Evolutionary conservation across 2,113 vertebrate genomes (phyloP).

Genomic region (Laterallus jamaicensis): DNA sequence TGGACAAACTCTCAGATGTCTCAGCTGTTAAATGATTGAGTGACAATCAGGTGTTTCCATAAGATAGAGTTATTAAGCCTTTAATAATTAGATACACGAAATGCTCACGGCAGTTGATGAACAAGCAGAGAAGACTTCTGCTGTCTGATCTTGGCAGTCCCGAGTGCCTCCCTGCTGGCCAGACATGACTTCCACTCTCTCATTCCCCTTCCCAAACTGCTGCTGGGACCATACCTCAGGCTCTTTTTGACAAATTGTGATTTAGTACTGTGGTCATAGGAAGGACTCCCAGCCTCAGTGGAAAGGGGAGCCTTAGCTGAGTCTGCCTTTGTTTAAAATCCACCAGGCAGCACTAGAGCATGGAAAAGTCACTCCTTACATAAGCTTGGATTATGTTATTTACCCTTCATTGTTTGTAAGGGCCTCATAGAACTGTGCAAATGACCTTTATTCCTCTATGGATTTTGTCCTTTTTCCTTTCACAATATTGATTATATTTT

Average conservation of each 20-base stretch:
- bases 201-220: not conserved
- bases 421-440: slow-evolving; percentile 14
- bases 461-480: slow-evolving; percentile 61
- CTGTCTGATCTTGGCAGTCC: not conserved
- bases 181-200: not conserved
- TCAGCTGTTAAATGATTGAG: not conserved
- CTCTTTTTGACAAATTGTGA: not conserved
- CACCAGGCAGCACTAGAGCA: slow-evolving; percentile 31
- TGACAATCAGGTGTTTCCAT: not conserved
- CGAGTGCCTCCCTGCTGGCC: not conserved
- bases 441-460: slow-evolving; percentile 64
- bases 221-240: not conserved
- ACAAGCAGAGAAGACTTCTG: not conserved
- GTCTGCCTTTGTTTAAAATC: slow-evolving; percentile 28
- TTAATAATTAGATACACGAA: not conserved
- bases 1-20: not conserved
- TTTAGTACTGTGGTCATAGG: not conserved
- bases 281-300: not conserved
- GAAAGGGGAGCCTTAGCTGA: not conserved
- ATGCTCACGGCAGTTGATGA: not conserved
- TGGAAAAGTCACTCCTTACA: slow-evolving; percentile 38
- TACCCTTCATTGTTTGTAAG: slow-evolving; percentile 39
- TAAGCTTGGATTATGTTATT: slow-evolving; percentile 60
- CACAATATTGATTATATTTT: slow-evolving; percentile 45
- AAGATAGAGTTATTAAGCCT: not conserved